Percentiles rank a stretch among this genome's conserved stretches.
Evolutionary conservation across 2,888 invertebrate species (phyloP).

Genomic region (Agrilus mali): DNA sequence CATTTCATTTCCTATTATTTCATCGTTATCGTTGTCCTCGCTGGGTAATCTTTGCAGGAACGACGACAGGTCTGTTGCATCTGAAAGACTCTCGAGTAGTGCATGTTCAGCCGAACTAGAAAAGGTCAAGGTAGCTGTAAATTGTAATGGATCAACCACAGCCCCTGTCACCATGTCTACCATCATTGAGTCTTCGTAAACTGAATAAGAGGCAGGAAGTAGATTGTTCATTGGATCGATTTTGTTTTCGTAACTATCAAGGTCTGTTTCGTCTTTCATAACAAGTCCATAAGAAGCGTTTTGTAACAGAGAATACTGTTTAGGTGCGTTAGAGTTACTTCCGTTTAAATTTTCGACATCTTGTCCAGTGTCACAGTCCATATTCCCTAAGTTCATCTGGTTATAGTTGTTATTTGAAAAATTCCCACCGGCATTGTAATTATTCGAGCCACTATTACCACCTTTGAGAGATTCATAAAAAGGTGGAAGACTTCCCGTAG

Average conservation of each 20-base stretch:
- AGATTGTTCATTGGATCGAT: conserved; percentile 53
- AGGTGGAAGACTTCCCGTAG: conserved; percentile 77
- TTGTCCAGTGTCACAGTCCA: conserved; percentile 67
- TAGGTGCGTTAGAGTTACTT: conserved; percentile 37
- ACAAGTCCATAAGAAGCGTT: conserved; percentile 70
- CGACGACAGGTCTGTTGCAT: conserved; percentile 64
- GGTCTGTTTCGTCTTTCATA: conserved; percentile 67
- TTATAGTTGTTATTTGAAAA: conserved; percentile 54
- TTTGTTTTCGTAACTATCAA: conserved; percentile 59
- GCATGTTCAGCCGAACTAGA: conserved; percentile 65
- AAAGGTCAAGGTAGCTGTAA: conserved; percentile 70
- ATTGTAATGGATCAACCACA: conserved; percentile 69
- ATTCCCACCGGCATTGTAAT: conserved; percentile 53
- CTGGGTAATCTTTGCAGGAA: conserved; percentile 59
- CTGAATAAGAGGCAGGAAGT: conserved; percentile 42
- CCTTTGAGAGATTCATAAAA: conserved; percentile 79
- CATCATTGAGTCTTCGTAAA: conserved; percentile 73
- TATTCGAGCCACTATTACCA: conserved; percentile 55
- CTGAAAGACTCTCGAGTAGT: conserved; percentile 63
- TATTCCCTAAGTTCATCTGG: conserved; percentile 54
- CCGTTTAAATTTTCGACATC: conserved; percentile 39
- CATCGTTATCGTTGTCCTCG: conserved; percentile 49
- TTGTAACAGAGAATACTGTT: conserved; percentile 68
- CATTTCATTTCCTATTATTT: conserved; percentile 50
- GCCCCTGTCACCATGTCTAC: conserved; percentile 66